Conservation (phyloP, 2,888 invertebrate genomes). For the Resseliella maxima region DNA sequence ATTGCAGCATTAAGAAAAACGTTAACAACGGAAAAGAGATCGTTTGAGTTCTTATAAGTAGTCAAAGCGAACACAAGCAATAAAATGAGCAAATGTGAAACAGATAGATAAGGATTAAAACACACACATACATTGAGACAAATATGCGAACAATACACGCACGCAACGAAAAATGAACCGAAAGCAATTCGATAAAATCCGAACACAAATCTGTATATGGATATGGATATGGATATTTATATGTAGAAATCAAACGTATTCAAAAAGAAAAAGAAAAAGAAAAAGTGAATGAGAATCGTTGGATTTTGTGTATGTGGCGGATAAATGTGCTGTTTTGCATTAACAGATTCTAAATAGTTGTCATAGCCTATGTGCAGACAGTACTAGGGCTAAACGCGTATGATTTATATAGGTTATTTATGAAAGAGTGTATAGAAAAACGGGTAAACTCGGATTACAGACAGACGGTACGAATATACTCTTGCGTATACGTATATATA, state of each 20-base stretch:
- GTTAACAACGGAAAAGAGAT: slow-evolving; percentile 37
- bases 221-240: too few species aligned
- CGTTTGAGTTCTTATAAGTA: slow-evolving; percentile 38
- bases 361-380: background rate
- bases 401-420: slow-evolving; percentile 55
- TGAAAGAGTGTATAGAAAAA: slow-evolving; percentile 35
- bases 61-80: slow-evolving; percentile 21
- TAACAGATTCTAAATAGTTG: slow-evolving; percentile 35
- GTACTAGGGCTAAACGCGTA: background rate
- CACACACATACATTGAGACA: slow-evolving; percentile 18
- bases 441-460: slow-evolving; percentile 50
- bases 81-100: slow-evolving; percentile 54
- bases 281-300: background rate
- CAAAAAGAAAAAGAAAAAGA: background rate
- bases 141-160: background rate
- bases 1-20: slow-evolving; percentile 16
- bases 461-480: slow-evolving; percentile 23
- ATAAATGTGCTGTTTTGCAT: slow-evolving; percentile 39
- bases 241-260: too few species aligned
- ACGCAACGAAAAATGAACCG: background rate
- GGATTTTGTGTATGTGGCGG: background rate
- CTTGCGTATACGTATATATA: too few species aligned
- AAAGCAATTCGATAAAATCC: background rate
- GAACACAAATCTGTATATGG: too few species aligned
- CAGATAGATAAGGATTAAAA: slow-evolving; percentile 55